Evolutionary conservation across 2,888 invertebrate genomes (phyloP).

Genomic region (Acronicta psi): DNA sequence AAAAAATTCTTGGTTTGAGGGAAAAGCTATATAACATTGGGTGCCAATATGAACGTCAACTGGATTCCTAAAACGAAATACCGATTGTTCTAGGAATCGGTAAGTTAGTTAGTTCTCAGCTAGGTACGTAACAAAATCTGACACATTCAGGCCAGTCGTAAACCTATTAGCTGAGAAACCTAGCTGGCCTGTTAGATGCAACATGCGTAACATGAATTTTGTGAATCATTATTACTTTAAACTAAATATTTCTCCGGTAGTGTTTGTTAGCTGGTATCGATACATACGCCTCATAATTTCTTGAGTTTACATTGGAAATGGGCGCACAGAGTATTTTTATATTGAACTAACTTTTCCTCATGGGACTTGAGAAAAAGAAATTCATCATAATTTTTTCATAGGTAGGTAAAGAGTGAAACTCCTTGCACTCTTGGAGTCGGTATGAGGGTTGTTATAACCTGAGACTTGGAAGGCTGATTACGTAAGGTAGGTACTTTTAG

Average conservation of each 20-base stretch:
- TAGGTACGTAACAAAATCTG: slow-evolving; percentile 28
- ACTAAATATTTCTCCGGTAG: slow-evolving; percentile 15
- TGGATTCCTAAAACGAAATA: no score
- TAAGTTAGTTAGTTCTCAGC: slow-evolving; percentile 13
- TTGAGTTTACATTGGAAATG: not conserved
- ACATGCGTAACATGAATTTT: slow-evolving; percentile 27
- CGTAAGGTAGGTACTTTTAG: no score
- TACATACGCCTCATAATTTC: not conserved
- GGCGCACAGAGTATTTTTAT: not conserved
- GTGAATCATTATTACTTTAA: slow-evolving; percentile 22
- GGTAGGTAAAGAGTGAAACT: no score
- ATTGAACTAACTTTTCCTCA: not conserved
- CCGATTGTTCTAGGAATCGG: slow-evolving; percentile 18
- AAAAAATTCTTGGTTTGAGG: no score
- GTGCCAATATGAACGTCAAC: no score
- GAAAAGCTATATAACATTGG: no score
- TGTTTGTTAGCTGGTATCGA: slow-evolving; percentile 10
- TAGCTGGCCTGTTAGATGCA: slow-evolving; percentile 7
- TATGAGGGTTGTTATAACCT: no score
- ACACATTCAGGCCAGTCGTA: slow-evolving; percentile 46
- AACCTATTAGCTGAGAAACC: slow-evolving; percentile 42
- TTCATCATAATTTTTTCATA: no score
- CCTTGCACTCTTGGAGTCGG: no score
- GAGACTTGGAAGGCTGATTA: no score
- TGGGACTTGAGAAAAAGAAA: not conserved